These are phyloP conservation scores for Blastobasis lacticolella DNA, from an alignment of 2,888 invertebrate species.

Conservation along the genomic window DNA sequence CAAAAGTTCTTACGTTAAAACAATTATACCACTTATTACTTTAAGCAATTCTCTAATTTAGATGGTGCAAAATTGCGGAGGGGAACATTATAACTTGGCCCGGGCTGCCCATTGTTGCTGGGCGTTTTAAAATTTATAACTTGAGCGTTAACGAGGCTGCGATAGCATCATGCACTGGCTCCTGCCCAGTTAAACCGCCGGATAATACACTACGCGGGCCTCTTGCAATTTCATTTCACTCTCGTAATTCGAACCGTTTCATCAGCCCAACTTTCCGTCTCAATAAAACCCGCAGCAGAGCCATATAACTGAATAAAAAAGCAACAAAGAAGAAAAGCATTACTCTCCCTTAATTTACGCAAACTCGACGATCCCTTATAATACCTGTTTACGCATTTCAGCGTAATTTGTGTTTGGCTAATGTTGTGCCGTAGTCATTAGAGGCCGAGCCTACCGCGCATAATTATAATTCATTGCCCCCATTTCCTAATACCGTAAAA, in stretches of 20 bases:
- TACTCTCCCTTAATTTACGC: slow-evolving; percentile 40
- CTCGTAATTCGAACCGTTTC: slow-evolving; percentile 2
- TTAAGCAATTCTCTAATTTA: no score
- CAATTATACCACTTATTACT: no score
- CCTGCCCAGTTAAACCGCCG: slow-evolving; percentile 34
- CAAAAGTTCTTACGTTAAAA: no score
- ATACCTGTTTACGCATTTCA: slow-evolving; percentile 64
- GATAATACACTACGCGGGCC: slow-evolving; percentile 24
- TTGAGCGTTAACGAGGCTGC: slow-evolving; percentile 53
- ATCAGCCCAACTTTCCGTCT: background rate
- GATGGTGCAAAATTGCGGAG: no score
- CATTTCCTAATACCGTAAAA: slow-evolving; percentile 34
- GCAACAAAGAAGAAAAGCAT: slow-evolving; percentile 28
- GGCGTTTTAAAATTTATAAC: slow-evolving; percentile 53
- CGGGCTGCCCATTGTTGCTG: slow-evolving; percentile 48
- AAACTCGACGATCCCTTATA: slow-evolving; percentile 48
- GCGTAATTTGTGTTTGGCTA: slow-evolving; percentile 64
- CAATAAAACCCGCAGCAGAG: slow-evolving; percentile 5
- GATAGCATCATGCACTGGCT: slow-evolving; percentile 48
- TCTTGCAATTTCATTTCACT: slow-evolving; percentile 19
- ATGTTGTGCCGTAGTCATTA: slow-evolving; percentile 63
- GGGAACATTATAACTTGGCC: slow-evolving; percentile 13
- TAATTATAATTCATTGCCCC: slow-evolving; percentile 64
- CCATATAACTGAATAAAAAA: slow-evolving; percentile 18
- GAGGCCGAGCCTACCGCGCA: slow-evolving; percentile 37